These are phyloP conservation scores for Rhinichthys klamathensis DNA, from an alignment of 2,113 vertebrate genomes.

Conservation along the genomic window DNA sequence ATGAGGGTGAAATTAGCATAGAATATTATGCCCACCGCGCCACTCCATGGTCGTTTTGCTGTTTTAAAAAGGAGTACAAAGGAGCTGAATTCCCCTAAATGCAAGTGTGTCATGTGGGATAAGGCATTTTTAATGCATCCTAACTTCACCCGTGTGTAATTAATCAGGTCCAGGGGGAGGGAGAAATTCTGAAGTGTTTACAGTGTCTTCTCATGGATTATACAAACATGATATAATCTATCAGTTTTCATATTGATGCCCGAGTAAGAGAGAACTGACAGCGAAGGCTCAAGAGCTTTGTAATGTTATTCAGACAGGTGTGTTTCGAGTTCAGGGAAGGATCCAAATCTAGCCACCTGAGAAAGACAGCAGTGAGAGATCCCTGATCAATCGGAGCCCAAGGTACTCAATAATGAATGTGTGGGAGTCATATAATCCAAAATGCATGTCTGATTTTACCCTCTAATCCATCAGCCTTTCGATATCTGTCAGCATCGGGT, in stretches of 20 bases:
- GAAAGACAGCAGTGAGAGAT: slow-evolving; percentile 64
- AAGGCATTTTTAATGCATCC: not conserved
- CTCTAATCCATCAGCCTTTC: slow-evolving; percentile 21
- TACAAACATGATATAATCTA: slow-evolving; percentile 11
- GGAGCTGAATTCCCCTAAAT: not conserved
- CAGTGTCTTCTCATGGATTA: not conserved
- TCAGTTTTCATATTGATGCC: not conserved
- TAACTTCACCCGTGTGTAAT: not conserved
- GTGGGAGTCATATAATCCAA: slow-evolving; percentile 23
- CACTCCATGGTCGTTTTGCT: too few species aligned
- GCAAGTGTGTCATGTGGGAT: not conserved
- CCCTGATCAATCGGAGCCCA: slow-evolving; percentile 60
- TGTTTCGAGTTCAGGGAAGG: slow-evolving; percentile 62
- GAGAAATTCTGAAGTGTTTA: not conserved
- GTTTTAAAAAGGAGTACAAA: too few species aligned
- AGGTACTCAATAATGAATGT: slow-evolving; percentile 50
- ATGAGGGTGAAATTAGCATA: too few species aligned
- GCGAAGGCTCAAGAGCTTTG: not conserved
- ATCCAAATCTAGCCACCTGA: slow-evolving; percentile 59
- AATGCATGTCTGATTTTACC: slow-evolving; percentile 39
- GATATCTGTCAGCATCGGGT: not conserved
- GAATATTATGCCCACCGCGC: too few species aligned
- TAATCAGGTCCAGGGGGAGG: not conserved
- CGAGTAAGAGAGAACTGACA: slow-evolving; percentile 9
- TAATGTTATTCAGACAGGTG: slow-evolving; percentile 27